A percentile compares a stretch with the other conserved stretches of the same genome.
phyloP scores from a whole-genome alignment of 2,113 vertebrate species.

The Pyxicephalus adspersus region DNA sequence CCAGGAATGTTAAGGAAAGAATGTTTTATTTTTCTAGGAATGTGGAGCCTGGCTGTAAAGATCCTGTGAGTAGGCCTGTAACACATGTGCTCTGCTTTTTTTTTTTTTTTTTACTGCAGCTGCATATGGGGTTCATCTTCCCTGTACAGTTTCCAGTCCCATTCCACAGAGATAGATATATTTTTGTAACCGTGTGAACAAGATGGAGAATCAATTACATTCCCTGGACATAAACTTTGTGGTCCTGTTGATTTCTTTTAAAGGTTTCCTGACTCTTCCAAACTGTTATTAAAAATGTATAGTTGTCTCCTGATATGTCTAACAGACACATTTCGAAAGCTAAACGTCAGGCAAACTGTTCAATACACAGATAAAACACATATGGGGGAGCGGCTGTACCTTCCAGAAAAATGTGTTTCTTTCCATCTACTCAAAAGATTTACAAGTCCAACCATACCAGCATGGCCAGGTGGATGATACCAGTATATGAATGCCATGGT shows the following conservation, averaged over 20 bases:
- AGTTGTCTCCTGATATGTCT: background rate
- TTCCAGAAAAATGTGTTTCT: no score
- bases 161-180: conserved; percentile 40
- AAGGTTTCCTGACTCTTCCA: background rate
- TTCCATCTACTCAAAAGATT: no score
- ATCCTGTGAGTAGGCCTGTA: conserved; percentile 72
- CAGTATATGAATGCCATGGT: no score
- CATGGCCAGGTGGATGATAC: no score
- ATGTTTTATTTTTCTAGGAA: conserved; percentile 93
- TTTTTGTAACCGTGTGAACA: conserved; percentile 33
- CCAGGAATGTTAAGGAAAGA: conserved; percentile 92
- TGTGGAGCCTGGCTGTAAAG: conserved; percentile 91
- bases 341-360: no score
- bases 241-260: background rate
- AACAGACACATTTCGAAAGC: background rate
- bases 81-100: conserved; percentile 69
- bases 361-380: no score
- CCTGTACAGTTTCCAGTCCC: conserved; percentile 39
- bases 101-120: conserved; percentile 59
- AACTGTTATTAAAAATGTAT: background rate
- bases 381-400: no score
- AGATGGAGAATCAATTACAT: conserved; percentile 23
- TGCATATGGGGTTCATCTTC: conserved; percentile 55
- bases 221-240: background rate
- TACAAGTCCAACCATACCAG: no score